Evolutionary conservation across 2,113 vertebrate species (phyloP).

Genomic region (Nicator chloris): DNA sequence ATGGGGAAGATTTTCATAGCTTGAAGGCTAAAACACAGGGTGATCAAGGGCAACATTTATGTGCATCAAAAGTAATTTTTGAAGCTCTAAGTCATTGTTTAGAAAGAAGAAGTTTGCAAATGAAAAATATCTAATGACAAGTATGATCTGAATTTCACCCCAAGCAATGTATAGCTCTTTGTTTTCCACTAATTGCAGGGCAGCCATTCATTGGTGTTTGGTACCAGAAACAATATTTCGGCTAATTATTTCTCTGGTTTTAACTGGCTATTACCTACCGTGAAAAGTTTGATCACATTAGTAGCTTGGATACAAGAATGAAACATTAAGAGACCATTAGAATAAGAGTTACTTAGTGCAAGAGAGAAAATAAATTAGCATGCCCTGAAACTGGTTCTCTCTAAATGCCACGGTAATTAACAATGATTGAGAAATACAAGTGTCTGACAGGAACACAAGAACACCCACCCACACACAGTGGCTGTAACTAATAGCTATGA

Average conservation of each 20-base stretch:
- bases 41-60: not conserved
- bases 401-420: not conserved
- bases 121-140: constrained; percentile 46
- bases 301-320: not conserved
- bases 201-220: not conserved
- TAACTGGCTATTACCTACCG: not conserved
- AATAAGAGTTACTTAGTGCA: not conserved
- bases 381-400: not conserved
- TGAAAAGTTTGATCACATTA: not conserved
- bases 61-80: not conserved
- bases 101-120: constrained; percentile 24
- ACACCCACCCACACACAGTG: constrained; percentile 21
- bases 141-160: constrained; percentile 32
- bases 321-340: not conserved
- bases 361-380: not conserved
- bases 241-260: not conserved
- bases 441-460: not conserved
- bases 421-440: constrained; percentile 36
- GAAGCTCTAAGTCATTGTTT: constrained; percentile 6
- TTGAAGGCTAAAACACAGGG: not conserved
- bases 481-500: constrained; percentile 23
- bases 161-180: constrained; percentile 40
- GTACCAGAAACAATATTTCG: not conserved
- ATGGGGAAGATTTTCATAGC: not conserved
- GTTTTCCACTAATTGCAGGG: not conserved